phyloP scores from a whole-genome alignment of 2,888 invertebrate species.

The Drosophila quinaria region DNA sequence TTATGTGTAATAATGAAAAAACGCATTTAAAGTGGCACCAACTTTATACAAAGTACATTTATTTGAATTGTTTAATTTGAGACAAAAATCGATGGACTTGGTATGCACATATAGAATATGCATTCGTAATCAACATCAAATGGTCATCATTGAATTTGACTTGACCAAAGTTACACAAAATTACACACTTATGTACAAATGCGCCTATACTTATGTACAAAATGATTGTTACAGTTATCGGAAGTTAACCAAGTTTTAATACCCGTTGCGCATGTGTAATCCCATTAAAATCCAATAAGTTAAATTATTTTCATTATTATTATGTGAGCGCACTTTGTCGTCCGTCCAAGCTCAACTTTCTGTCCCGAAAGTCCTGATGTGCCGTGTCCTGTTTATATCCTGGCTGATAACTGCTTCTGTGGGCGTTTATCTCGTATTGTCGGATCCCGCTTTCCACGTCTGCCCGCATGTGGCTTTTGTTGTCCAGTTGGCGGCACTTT shows the following conservation, averaged over 20 bases:
- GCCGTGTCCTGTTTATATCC: slow-evolving; percentile 34
- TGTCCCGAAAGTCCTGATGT: slow-evolving; percentile 29
- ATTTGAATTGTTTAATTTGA: background rate
- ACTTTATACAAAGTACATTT: background rate
- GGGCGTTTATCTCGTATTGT: slow-evolving; percentile 62
- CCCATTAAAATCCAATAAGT: slow-evolving; percentile 84
- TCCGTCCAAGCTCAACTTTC: slow-evolving; percentile 32
- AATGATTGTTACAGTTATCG: slow-evolving; percentile 15
- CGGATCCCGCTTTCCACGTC: slow-evolving; percentile 8
- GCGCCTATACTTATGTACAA: slow-evolving; percentile 3
- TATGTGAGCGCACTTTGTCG: slow-evolving; percentile 71
- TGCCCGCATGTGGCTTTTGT: slow-evolving; percentile 50
- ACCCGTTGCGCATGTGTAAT: slow-evolving; percentile 80
- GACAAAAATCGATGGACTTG: slow-evolving; percentile 8
- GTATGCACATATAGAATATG: slow-evolving; percentile 3
- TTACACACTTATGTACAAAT: slow-evolving; percentile 14
- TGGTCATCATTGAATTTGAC: slow-evolving; percentile 47
- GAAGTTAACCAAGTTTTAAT: slow-evolving; percentile 76
- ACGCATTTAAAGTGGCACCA: background rate
- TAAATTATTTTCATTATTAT: slow-evolving; percentile 83
- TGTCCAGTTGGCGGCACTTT: slow-evolving; percentile 61
- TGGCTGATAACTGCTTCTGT: slow-evolving; percentile 61
- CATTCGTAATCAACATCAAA: slow-evolving; percentile 53
- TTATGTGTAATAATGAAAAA: no score
- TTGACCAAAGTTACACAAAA: slow-evolving; percentile 39